Conservation (phyloP, 2,797 vertebrate genomes). For the Molossus alvarezi region DNA sequence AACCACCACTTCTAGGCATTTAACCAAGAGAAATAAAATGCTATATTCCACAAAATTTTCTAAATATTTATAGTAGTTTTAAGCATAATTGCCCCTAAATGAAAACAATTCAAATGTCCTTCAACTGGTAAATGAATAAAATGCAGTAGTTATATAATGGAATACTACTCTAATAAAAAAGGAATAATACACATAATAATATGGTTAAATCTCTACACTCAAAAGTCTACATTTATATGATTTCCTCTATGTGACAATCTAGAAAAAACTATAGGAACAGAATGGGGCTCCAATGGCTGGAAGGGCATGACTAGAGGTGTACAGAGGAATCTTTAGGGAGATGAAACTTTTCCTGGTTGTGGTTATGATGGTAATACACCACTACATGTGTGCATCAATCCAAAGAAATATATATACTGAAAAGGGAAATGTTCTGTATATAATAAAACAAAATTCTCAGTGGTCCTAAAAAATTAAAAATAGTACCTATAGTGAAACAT, state of each 20-base stretch:
- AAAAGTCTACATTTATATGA: background rate
- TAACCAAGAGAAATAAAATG: constrained; percentile 64
- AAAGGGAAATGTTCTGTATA: background rate
- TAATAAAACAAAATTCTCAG: background rate
- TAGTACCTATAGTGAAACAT: background rate
- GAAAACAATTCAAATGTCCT: constrained; percentile 46
- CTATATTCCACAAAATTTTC: background rate
- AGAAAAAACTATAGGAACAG: background rate
- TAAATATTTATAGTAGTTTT: constrained; percentile 55
- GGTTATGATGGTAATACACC: background rate
- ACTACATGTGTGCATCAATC: background rate
- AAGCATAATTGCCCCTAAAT: constrained; percentile 7
- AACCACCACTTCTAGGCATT: constrained; percentile 49
- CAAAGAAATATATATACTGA: background rate
- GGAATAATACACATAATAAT: background rate
- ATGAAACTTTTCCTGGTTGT: background rate
- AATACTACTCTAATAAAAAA: constrained; percentile 14
- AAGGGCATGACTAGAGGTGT: background rate
- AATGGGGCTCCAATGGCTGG: background rate
- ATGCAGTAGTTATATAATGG: background rate
- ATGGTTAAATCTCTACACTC: background rate
- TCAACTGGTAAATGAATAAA: constrained; percentile 33
- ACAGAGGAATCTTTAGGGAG: background rate
- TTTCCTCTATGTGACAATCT: background rate
- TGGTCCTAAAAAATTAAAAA: constrained; percentile 30